phyloP scores from a whole-genome alignment of 37 sponge, comb jelly and placozoan genomes.

The Petrosia ficiformis region DNA sequence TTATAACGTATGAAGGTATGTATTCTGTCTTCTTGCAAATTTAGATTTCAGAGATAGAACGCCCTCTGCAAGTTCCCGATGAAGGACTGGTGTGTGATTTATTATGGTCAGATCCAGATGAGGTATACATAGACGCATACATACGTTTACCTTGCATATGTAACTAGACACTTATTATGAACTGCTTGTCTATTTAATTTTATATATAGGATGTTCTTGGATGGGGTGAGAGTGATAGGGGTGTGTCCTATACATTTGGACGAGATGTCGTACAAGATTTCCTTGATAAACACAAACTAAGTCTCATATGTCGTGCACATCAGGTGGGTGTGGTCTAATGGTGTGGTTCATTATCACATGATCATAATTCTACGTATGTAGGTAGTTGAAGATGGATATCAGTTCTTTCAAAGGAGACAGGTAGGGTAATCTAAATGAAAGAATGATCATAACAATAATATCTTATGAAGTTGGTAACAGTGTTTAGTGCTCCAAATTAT shows the following conservation, averaged over 20 bases:
- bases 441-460: not conserved
- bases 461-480: conserved; percentile 82
- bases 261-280: conserved; percentile 81
- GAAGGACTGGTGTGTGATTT: conserved; percentile 86
- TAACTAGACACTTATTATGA: not conserved
- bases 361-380: too few relatives aligned
- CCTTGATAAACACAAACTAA: conserved; percentile 55
- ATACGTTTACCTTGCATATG: too few relatives aligned
- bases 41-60: conserved; percentile 64
- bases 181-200: not conserved
- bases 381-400: conserved; percentile 95
- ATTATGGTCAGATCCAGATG: conserved; percentile 93
- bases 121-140: conserved; percentile 36
- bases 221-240: conserved; percentile 97
- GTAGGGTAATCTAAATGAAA: conserved; percentile 21
- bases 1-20: not conserved
- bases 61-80: conserved; percentile 87
- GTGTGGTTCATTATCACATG: not conserved
- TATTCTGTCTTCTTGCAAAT: not conserved
- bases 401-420: conserved; percentile 88
- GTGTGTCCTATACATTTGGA: conserved; percentile 93
- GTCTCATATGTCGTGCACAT: conserved; percentile 89
- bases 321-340: conserved; percentile 54
- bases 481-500: conserved; percentile 97
- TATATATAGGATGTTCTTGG: conserved; percentile 80